A percentile compares a stretch with the other conserved stretches of the same genome.
phyloP scores from a whole-genome alignment of 2,113 vertebrate species.

The Osmerus mordax region DNA sequence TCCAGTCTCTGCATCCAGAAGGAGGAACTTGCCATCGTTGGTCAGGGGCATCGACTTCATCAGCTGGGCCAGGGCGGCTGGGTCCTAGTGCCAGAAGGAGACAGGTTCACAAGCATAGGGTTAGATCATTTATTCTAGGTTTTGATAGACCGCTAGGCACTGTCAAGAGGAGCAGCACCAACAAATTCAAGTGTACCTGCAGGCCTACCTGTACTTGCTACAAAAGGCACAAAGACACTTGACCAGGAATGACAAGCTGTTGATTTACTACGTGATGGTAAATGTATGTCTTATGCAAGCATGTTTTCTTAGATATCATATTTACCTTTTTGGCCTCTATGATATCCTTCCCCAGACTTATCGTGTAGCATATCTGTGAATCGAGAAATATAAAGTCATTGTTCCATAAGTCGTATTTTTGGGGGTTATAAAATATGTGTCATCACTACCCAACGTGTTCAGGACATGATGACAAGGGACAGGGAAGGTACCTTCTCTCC shows the following conservation, averaged over 20 bases:
- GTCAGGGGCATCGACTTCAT: conserved; percentile 91
- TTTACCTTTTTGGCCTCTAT: conserved; percentile 88
- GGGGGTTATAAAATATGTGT: not conserved
- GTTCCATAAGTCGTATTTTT: not conserved
- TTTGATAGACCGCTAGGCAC: not conserved
- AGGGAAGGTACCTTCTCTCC: conserved; percentile 86
- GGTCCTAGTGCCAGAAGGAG: conserved; percentile 73
- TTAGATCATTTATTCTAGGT: not conserved
- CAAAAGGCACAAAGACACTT: no score
- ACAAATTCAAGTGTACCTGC: no score
- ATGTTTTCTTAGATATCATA: no score
- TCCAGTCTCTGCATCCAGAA: conserved; percentile 76
- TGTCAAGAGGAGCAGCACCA: no score
- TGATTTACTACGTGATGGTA: no score
- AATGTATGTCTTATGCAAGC: no score
- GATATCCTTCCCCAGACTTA: conserved; percentile 92
- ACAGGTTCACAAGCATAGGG: not conserved
- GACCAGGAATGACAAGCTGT: no score
- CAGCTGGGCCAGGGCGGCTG: conserved; percentile 86
- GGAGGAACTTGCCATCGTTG: conserved; percentile 89
- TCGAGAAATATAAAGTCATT: conserved; percentile 17
- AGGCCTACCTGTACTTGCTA: no score
- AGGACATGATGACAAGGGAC: not conserved
- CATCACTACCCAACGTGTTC: not conserved
- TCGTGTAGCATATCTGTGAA: conserved; percentile 91